phyloP scores from a whole-genome alignment of 2,113 vertebrate genomes.

The Urocitellus parryii region DNA sequence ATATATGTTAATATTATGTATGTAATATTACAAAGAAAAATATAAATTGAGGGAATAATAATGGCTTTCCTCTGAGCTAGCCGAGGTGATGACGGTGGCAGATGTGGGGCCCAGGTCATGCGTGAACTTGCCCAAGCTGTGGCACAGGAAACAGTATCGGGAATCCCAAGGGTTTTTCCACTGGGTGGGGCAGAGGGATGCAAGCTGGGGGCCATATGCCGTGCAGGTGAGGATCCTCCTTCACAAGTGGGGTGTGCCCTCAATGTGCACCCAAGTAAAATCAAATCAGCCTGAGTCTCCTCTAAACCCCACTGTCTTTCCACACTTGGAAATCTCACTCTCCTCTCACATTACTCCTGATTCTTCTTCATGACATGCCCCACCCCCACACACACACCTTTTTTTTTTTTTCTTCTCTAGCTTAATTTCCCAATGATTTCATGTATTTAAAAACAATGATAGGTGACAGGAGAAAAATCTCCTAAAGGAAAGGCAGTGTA shows the following conservation, averaged over 20 bases:
- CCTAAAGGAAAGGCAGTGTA: neutral
- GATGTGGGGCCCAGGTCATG: neutral
- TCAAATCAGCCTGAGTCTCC: neutral
- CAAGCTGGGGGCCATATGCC: neutral
- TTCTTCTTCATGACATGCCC: neutral
- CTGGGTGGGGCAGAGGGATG: too few species aligned
- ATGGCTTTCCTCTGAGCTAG: neutral
- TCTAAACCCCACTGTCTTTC: neutral
- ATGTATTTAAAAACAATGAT: conserved; percentile 15
- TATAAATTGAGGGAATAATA: neutral
- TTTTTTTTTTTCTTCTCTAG: neutral
- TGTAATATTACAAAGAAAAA: neutral
- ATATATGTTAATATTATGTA: neutral
- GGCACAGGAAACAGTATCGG: neutral
- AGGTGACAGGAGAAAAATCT: neutral
- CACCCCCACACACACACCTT: too few species aligned
- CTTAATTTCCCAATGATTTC: neutral
- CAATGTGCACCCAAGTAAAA: too few species aligned
- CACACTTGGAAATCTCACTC: neutral
- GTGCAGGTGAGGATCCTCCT: neutral
- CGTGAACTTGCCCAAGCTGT: neutral
- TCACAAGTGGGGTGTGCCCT: neutral
- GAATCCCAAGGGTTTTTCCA: neutral
- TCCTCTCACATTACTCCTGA: neutral
- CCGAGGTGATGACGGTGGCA: neutral